Evolutionary conservation across 2,888 invertebrate genomes (phyloP).

Genomic region (Drosophila multiciliata): DNA sequence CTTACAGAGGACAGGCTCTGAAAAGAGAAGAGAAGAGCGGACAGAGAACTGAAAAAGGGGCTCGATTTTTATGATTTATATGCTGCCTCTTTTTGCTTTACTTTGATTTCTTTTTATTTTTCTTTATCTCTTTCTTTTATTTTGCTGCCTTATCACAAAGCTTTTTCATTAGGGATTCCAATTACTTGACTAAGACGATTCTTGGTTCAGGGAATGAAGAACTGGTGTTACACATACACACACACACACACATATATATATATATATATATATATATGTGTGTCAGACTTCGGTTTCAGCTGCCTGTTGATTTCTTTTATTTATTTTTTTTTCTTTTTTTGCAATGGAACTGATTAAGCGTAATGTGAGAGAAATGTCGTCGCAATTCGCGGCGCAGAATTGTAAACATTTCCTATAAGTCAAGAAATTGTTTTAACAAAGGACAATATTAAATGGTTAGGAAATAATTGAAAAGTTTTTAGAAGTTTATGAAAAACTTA

Average conservation of each 20-base stretch:
- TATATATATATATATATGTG: neutral
- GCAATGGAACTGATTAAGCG: slow-evolving; percentile 66
- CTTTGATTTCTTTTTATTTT: slow-evolving; percentile 34
- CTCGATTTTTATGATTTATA: slow-evolving; percentile 69
- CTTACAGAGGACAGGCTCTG: slow-evolving; percentile 12
- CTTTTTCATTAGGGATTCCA: slow-evolving; percentile 66
- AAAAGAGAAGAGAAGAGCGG: slow-evolving; percentile 17
- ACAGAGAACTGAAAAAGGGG: slow-evolving; percentile 58
- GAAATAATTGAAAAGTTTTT: neutral
- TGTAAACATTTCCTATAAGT: neutral
- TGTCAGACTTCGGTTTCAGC: slow-evolving; percentile 23
- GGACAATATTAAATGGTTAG: neutral
- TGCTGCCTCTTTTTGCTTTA: slow-evolving; percentile 47
- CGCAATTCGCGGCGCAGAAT: slow-evolving; percentile 4
- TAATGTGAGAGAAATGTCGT: slow-evolving; percentile 60
- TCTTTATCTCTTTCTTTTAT: slow-evolving; percentile 6
- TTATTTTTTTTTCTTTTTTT: slow-evolving; percentile 30
- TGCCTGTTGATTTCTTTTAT: slow-evolving; percentile 53
- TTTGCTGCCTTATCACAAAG: slow-evolving; percentile 45
- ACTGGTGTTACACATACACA: slow-evolving; percentile 1
- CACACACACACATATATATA: neutral
- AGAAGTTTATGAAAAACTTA: neutral
- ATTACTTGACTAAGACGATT: slow-evolving; percentile 54
- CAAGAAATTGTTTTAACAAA: neutral
- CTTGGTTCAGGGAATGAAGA: neutral